Percentiles rank a stretch among this genome's conserved stretches.
Evolutionary conservation across 2,888 invertebrate species (phyloP).

Genomic region (Clusia tigrina): DNA sequence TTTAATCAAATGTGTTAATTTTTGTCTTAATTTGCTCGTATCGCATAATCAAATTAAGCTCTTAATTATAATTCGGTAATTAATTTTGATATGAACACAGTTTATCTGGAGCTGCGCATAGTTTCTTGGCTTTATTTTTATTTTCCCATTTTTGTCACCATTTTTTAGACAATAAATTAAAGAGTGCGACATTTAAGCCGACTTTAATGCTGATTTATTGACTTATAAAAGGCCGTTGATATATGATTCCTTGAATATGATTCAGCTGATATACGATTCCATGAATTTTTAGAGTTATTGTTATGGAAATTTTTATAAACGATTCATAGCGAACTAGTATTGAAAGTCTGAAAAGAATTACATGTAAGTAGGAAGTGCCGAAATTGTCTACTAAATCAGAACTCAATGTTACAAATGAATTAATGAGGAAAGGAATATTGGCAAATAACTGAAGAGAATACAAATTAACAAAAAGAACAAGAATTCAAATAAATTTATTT

Average conservation of each 20-base stretch:
- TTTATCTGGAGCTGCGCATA: slow-evolving; percentile 7
- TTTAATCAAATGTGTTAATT: slow-evolving; percentile 35
- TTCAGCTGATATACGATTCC: neutral
- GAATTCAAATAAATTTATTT: no score
- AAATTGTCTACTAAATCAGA: no score
- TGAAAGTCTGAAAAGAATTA: neutral
- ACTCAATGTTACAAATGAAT: no score
- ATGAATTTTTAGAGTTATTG: neutral
- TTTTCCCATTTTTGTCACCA: neutral
- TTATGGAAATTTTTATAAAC: neutral
- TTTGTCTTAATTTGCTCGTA: slow-evolving; percentile 16
- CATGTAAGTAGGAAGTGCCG: neutral
- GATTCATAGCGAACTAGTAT: neutral
- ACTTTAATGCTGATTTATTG: neutral
- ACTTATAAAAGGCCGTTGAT: slow-evolving; percentile 4
- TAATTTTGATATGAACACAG: slow-evolving; percentile 22
- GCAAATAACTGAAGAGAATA: no score
- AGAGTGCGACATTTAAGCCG: neutral
- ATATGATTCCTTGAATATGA: slow-evolving; percentile 5
- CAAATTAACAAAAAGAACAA: no score
- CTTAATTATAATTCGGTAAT: slow-evolving; percentile 23
- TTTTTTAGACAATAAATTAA: neutral
- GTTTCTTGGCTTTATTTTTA: neutral
- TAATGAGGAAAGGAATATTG: no score
- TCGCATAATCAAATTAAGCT: slow-evolving; percentile 28